These are phyloP conservation scores for Paramormyrops kingsleyae DNA, from an alignment of 2,113 vertebrate genomes.

Conservation along the genomic window DNA sequence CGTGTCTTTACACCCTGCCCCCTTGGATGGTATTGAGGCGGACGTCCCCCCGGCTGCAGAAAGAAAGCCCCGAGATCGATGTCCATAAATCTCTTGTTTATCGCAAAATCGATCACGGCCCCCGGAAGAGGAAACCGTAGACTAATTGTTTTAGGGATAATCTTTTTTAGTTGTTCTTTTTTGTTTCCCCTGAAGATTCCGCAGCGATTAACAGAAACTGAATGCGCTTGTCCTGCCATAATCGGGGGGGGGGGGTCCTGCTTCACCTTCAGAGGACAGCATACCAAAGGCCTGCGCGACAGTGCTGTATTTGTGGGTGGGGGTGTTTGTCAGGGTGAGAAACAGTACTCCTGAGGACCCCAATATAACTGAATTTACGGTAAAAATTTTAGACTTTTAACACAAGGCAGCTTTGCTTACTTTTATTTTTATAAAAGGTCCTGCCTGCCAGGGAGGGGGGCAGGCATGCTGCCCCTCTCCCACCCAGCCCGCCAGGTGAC, in stretches of 20 bases:
- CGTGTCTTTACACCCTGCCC: conserved; percentile 53
- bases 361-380: not conserved
- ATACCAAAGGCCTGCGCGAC: not conserved
- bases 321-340: conserved; percentile 39
- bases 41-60: conserved; percentile 71
- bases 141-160: conserved; percentile 76
- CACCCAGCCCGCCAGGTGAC: not conserved
- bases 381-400: conserved; percentile 47
- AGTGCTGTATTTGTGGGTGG: not conserved
- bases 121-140: conserved; percentile 62
- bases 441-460: conserved; percentile 46
- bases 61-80: conserved; percentile 64
- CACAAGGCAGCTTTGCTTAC: conserved; percentile 54
- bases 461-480: not conserved
- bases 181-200: conserved; percentile 54
- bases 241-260: conserved; percentile 38
- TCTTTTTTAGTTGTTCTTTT: conserved; percentile 55
- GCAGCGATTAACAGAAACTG: conserved; percentile 61
- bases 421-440: conserved; percentile 49
- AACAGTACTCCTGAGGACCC: conserved; percentile 30
- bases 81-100: conserved; percentile 82
- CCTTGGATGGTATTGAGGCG: conserved; percentile 56
- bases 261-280: conserved; percentile 18
- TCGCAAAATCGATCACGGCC: conserved; percentile 74
- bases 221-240: conserved; percentile 47